These are phyloP conservation scores for Meta bourneti DNA, from an alignment of 2,888 invertebrate species.

Conservation along the genomic window DNA sequence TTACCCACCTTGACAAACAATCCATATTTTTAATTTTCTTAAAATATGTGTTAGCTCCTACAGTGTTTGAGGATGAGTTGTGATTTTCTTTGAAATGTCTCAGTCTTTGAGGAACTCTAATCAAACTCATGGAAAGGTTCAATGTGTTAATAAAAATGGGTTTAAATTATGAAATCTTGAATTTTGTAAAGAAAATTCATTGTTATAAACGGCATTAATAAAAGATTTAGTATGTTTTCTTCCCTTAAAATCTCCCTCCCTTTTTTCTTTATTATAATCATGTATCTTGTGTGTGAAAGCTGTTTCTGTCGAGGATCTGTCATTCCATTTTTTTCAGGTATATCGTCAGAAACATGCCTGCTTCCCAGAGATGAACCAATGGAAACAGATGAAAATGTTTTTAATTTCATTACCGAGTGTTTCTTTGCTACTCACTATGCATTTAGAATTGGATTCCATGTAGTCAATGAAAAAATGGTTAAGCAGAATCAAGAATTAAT, in stretches of 20 bases:
- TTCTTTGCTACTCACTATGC: slow-evolving; percentile 94
- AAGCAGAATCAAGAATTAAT: slow-evolving; percentile 85
- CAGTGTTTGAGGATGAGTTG: too few species aligned
- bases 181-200: background rate
- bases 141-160: too few species aligned
- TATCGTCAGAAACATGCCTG: slow-evolving; percentile 89
- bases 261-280: too few species aligned
- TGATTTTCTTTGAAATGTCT: too few species aligned
- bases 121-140: too few species aligned
- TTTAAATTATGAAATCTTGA: too few species aligned
- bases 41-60: too few species aligned
- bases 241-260: background rate
- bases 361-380: slow-evolving; percentile 84
- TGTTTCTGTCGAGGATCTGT: too few species aligned
- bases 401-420: slow-evolving; percentile 91
- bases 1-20: too few species aligned
- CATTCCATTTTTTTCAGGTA: slow-evolving; percentile 78
- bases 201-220: background rate
- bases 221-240: background rate
- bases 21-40: too few species aligned
- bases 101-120: too few species aligned
- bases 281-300: too few species aligned
- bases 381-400: slow-evolving; percentile 77
- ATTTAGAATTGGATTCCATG: slow-evolving; percentile 86
- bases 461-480: slow-evolving; percentile 82